Evolutionary conservation across 1,140 invertebrate species (phyloP).

Genomic region (Antheraea mylitta): DNA sequence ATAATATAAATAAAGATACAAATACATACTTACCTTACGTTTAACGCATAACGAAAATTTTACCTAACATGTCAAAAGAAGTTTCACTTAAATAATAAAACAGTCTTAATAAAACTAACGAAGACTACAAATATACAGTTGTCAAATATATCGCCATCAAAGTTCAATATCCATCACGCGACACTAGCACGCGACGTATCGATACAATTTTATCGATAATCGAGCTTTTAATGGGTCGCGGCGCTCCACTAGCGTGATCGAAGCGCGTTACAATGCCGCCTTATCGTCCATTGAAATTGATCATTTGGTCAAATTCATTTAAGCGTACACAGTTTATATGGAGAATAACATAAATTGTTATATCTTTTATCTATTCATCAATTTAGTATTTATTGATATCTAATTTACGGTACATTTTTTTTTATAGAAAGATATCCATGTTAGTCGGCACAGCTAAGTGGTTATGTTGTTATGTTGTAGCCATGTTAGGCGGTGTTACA

Average conservation of each 20-base stretch:
- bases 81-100: background rate
- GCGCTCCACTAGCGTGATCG: conserved; percentile 27
- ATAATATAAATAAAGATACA: no score
- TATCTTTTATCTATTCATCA: background rate
- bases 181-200: conserved; percentile 32
- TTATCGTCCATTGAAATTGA: conserved; percentile 28
- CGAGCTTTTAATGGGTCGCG: conserved; percentile 27
- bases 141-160: background rate
- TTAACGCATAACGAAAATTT: no score
- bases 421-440: no score
- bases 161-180: background rate
- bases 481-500: no score
- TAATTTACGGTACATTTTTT: no score
- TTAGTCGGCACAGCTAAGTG: no score
- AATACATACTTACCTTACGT: no score
- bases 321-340: background rate
- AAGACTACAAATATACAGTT: background rate
- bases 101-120: background rate
- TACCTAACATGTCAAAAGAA: no score
- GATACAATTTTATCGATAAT: conserved; percentile 41
- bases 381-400: no score
- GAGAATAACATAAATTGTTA: background rate
- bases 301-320: conserved; percentile 33
- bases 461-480: no score
- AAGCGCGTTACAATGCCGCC: background rate